These are phyloP conservation scores for Periparus ater DNA, from an alignment of 2,797 vertebrate species.

Conservation along the genomic window DNA sequence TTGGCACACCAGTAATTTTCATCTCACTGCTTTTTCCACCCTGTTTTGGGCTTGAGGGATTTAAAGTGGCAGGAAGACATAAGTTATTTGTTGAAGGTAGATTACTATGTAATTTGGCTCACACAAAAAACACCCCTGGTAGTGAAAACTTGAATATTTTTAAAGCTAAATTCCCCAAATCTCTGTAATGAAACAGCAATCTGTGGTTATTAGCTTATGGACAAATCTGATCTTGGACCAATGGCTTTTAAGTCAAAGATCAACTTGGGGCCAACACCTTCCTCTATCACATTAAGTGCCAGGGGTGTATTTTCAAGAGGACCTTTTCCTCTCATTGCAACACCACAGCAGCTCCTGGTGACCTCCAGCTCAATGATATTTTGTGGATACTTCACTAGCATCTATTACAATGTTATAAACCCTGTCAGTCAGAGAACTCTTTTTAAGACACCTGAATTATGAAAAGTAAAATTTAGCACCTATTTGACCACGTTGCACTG, in stretches of 20 bases:
- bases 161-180: not conserved
- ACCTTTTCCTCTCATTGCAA: not conserved
- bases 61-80: not conserved
- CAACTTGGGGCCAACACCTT: not conserved
- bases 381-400: not conserved
- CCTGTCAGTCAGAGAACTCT: not conserved
- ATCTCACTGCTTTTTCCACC: not conserved
- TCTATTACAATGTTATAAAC: not conserved
- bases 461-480: not conserved
- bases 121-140: not conserved
- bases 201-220: not conserved
- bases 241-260: not conserved
- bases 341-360: not conserved
- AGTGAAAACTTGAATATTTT: not conserved
- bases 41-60: not conserved
- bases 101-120: not conserved
- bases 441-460: not conserved
- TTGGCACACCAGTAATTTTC: not conserved
- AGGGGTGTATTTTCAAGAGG: not conserved
- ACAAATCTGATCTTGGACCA: not conserved
- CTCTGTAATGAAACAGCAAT: not conserved
- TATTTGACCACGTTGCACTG: not conserved
- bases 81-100: not conserved
- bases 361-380: not conserved
- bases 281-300: not conserved